A percentile compares a stretch with the other conserved stretches of the same genome.
phyloP scores from a whole-genome alignment of 2,113 vertebrate genomes.

The Rhagologus leucostigma region DNA sequence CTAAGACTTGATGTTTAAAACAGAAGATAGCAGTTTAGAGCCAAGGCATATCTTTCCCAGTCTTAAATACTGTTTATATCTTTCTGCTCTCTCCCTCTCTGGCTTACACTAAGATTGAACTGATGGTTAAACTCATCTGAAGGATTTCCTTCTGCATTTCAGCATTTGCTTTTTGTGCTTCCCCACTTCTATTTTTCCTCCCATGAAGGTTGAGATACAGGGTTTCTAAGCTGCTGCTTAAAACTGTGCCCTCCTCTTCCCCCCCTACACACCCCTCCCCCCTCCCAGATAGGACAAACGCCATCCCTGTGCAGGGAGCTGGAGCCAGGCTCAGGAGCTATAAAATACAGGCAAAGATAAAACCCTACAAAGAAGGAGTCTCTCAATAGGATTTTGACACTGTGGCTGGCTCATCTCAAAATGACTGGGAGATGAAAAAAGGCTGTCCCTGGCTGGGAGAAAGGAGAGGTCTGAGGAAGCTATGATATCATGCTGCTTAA shows the following conservation, averaged over 20 bases:
- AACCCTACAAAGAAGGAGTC: background rate
- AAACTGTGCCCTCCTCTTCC: background rate
- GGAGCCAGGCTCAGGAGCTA: background rate
- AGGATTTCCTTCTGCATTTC: background rate
- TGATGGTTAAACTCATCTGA: background rate
- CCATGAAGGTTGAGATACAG: background rate
- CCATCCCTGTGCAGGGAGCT: background rate
- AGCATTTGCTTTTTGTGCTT: background rate
- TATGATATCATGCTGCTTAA: slow-evolving; percentile 59
- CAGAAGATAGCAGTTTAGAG: background rate
- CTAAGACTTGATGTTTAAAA: background rate
- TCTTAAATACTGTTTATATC: background rate
- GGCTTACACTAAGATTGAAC: background rate
- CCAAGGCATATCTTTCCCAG: background rate
- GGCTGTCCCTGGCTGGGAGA: background rate
- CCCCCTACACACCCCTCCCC: too few relatives aligned
- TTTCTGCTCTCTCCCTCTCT: background rate
- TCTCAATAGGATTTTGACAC: background rate
- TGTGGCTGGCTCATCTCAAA: background rate
- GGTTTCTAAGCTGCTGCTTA: background rate
- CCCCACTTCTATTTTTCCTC: background rate
- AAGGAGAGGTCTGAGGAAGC: slow-evolving; percentile 31
- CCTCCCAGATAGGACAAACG: background rate
- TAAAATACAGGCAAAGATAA: background rate
- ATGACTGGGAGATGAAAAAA: slow-evolving; percentile 17